Evolutionary conservation across 2,888 invertebrate species (phyloP), one percentile per base, ranked within the genome.

Genomic region (Lochmaea crataegi): DNA sequence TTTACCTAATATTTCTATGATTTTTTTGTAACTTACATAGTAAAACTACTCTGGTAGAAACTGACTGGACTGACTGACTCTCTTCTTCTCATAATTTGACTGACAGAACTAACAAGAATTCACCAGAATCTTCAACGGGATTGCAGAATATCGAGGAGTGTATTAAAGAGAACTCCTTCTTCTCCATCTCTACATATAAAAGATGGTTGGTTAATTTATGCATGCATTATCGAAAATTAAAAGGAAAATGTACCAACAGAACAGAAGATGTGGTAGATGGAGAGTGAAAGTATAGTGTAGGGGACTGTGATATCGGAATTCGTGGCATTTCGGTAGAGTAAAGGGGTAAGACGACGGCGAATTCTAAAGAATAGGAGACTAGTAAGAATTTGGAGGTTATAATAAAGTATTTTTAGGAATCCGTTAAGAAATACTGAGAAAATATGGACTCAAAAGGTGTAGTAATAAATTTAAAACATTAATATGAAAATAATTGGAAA

Each of bases 341-440:
- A 86, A 86, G 86, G 85, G 86, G 86, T 86, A 86, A 86, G 85
- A 85, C 83, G 81, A 84, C 75, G 71, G 80, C 83, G 85, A 86
- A 86, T 86, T 86, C 84, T 83, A 76, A 69, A 72, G 79, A 83
- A 74, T 77, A 83, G 87, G 86, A 77, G 65, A 78, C 68, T 83
- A 87, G 80, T 60, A 81, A 76, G 58, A 2, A 57, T 48, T 73
- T 66, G 74, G 75, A 74, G 71, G 66, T 56, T 53, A 16, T 18
- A 53, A 53, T 53, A 53, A 41, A n/a, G 38, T 65, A 42, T 38
- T 61, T 42, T 65, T 42, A 65, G 48, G 22, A 48, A 45, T 18
- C 10, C 18, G 18, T 53, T 18, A 14, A 45, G 32, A 45, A 45
- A 45, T 45, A 12, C 45, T 11, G 45, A 12, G 11, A 38, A 38